Base-by-base conservation (phyloP, 2,113 vertebrate species). In the Sakesphorus luctuosus region DNA sequence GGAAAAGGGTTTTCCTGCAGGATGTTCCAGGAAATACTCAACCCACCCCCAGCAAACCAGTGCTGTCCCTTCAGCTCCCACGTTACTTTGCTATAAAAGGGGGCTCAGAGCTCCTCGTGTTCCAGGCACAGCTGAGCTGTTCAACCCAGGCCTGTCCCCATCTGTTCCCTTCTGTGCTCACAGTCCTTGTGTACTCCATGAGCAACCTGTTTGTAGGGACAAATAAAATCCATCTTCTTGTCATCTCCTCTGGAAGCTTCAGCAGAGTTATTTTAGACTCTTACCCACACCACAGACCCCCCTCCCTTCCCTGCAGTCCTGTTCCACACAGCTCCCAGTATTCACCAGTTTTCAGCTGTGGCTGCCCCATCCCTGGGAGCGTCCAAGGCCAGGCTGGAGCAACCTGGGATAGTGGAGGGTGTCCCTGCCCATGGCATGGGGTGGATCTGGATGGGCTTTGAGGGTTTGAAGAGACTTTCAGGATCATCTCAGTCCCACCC, bases 281-380 rank as follows among this genome's bases (percentile, higher is more conserved):
- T 43, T 2, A 16, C 26, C 63, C 35, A 1, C 18, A 44, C 2
- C 38, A 14, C 77, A 73, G 36, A 29, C 10, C 59, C 17, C 43
- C 9, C 56, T 6, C 2, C 1, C 55, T 5, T 2, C 1, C 55
- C 56, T 14, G 43, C 8, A 2, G 1, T 2, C 49, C 28, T 23
- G 4, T 3, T 44, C 53, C 66, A n/a, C 31, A 38, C 10, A 58
- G 13, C 5, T 71, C 79, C 56, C 40, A 0, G 9, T 7, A 2
- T 19, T 31, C 10, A 13, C 35, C 18, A 29, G 26, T 4, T 89
- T 58, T 59, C 1, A 73, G 10, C 21, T 15, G 5, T 6, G 18
- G 49, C 31, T 65, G 58, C 25, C 31, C 17, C 66, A 73, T 16
- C 52, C 68, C 62, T 61, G 87, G 87, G 15, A 49, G 13, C 7